Percentiles rank a stretch among this genome's conserved stretches.
Evolutionary conservation across 2,113 vertebrate genomes (phyloP).

Genomic region (Ginglymostoma cirratum): DNA sequence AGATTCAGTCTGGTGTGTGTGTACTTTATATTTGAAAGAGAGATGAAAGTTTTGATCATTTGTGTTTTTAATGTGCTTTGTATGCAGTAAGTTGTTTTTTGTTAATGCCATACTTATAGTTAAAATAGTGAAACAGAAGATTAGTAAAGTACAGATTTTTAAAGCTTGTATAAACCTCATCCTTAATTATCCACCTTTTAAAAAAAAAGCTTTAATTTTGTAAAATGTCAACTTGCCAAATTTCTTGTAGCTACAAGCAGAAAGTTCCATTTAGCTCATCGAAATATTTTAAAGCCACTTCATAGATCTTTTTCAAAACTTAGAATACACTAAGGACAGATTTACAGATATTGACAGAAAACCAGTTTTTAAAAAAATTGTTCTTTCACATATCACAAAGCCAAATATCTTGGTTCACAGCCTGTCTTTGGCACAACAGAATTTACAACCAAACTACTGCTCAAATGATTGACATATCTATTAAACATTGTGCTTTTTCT

Average conservation of each 20-base stretch:
- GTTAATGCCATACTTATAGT: background rate
- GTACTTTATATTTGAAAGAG: slow-evolving; percentile 20
- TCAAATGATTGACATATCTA: background rate
- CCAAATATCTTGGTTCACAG: too few relatives aligned
- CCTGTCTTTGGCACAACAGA: background rate
- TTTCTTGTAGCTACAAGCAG: background rate
- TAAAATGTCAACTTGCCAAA: slow-evolving; percentile 25
- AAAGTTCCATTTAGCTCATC: background rate
- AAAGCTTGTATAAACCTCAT: background rate
- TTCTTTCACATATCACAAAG: background rate
- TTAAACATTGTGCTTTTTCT: slow-evolving; percentile 16
- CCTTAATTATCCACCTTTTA: background rate
- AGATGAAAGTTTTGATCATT: slow-evolving; percentile 23
- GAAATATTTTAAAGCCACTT: background rate
- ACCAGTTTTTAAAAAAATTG: background rate
- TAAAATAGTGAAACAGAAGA: slow-evolving; percentile 9
- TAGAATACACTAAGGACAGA: background rate
- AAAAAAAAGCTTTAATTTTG: background rate
- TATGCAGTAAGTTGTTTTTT: slow-evolving; percentile 25
- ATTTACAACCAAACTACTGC: slow-evolving; percentile 13
- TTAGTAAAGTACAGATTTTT: background rate
- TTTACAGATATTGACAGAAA: background rate
- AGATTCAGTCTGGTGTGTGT: slow-evolving; percentile 35
- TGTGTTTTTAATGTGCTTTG: background rate
- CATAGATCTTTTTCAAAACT: background rate